phyloP scores from a whole-genome alignment of 2,888 invertebrate genomes.

The Netelia inedita region DNA sequence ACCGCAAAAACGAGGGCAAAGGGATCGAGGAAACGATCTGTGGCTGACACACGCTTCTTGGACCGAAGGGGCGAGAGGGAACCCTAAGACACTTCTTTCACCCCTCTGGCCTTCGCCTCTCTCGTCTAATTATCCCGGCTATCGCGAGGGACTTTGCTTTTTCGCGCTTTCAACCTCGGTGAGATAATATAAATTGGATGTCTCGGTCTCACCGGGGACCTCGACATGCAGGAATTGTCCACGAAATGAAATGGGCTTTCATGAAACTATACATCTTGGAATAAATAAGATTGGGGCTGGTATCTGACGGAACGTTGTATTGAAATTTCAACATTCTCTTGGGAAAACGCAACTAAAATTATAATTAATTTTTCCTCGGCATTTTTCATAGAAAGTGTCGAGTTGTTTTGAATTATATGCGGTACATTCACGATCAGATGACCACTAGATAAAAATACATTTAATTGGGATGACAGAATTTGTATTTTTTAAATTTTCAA shows the following conservation, averaged over 20 bases:
- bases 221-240: not conserved
- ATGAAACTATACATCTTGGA: not conserved
- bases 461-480: no score
- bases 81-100: slow-evolving; percentile 54
- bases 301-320: no score
- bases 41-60: slow-evolving; percentile 43
- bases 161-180: slow-evolving; percentile 54
- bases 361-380: no score
- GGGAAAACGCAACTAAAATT: no score
- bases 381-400: no score
- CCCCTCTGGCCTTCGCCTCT: slow-evolving; percentile 34
- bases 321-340: no score
- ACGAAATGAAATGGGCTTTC: not conserved
- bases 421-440: no score
- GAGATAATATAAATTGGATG: slow-evolving; percentile 58
- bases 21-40: slow-evolving; percentile 42
- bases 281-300: no score
- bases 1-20: not conserved
- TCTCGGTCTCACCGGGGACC: slow-evolving; percentile 20
- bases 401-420: no score
- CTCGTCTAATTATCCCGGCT: slow-evolving; percentile 63
- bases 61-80: slow-evolving; percentile 6
- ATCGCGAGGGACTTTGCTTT: slow-evolving; percentile 39
- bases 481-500: no score
- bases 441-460: no score